A percentile compares a stretch with the other conserved stretches of the same genome.
These are phyloP conservation scores for Ceratotherium simum DNA, from an alignment of 2,113 vertebrate species.

Conservation along the genomic window DNA sequence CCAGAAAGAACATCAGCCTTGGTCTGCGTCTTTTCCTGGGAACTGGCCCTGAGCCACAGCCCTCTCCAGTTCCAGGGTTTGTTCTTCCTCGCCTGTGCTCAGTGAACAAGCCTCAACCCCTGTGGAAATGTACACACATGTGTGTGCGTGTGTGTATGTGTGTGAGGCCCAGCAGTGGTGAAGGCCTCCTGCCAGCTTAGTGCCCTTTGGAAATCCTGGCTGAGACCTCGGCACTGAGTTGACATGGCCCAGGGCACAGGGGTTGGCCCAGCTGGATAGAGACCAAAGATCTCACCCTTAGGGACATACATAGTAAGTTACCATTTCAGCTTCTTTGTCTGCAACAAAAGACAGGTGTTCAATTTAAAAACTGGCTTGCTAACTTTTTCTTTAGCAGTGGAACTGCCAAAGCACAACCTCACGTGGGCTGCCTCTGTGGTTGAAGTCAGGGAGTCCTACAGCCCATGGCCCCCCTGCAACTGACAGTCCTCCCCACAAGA, in stretches of 20 bases:
- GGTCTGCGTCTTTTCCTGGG: background rate
- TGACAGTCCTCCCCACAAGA: background rate
- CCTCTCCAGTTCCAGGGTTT: accelerated
- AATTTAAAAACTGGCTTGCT: background rate
- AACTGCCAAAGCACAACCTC: background rate
- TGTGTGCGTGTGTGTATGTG: accelerated
- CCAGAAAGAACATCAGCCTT: background rate
- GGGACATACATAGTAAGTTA: background rate
- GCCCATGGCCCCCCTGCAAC: background rate
- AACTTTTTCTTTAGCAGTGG: background rate
- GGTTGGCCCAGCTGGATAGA: background rate
- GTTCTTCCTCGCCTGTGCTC: background rate
- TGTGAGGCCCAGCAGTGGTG: background rate
- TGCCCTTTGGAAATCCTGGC: background rate
- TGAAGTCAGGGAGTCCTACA: background rate
- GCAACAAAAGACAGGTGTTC: background rate
- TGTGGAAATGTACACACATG: background rate
- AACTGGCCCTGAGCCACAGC: background rate
- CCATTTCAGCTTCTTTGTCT: background rate
- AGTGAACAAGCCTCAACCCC: background rate
- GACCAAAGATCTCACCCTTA: background rate
- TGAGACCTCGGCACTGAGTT: background rate
- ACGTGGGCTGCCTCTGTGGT: background rate
- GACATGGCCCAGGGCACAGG: background rate
- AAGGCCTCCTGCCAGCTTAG: background rate